Evolutionary conservation across 2,113 vertebrate genomes (phyloP).

Genomic region (Actenoides lindsayi): DNA sequence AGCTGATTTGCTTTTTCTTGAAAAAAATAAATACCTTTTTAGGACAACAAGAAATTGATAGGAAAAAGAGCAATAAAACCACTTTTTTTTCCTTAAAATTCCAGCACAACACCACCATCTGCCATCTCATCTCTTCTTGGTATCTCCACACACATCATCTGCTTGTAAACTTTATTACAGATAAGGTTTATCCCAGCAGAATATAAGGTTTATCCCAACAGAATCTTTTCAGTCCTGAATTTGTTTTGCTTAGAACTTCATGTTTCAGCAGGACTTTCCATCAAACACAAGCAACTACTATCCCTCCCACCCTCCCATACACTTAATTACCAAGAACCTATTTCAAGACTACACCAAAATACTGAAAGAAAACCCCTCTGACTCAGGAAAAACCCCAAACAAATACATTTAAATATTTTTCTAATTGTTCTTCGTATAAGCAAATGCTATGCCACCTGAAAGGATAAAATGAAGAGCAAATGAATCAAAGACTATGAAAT

Average conservation of each 20-base stretch:
- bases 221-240: neutral
- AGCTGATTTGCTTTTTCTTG: neutral
- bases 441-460: neutral
- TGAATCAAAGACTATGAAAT: neutral
- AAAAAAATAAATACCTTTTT: neutral
- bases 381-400: neutral
- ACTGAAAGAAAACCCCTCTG: neutral
- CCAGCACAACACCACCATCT: neutral
- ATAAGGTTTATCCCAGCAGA: neutral
- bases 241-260: neutral
- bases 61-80: neutral
- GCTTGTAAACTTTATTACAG: neutral
- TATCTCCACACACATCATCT: neutral
- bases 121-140: neutral
- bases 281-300: neutral
- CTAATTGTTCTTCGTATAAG: neutral
- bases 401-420: neutral
- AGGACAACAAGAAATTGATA: neutral
- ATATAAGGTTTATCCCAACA: neutral
- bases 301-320: neutral
- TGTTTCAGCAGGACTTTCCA: neutral
- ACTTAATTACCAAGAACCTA: neutral
- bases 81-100: neutral
- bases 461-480: neutral
- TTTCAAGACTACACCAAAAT: neutral